Evolutionary conservation across 1,140 invertebrate genomes (phyloP).

Genomic region (Triops cancriformis): DNA sequence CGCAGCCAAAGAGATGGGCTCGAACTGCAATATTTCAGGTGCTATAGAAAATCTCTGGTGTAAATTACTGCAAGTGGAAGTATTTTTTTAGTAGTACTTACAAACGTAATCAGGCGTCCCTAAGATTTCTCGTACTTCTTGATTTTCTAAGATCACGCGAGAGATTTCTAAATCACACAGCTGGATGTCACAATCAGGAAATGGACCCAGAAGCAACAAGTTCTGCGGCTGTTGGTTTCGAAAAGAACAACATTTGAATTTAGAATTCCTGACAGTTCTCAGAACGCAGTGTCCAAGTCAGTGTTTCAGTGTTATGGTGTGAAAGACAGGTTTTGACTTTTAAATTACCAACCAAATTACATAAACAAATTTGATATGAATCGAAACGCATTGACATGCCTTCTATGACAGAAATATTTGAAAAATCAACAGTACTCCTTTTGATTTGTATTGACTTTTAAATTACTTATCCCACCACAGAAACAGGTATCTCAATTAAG

Average conservation of each 20-base stretch:
- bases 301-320: too few relatives aligned
- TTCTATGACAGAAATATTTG: too few relatives aligned
- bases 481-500: too few relatives aligned
- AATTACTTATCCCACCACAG: too few relatives aligned
- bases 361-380: too few relatives aligned
- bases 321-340: too few relatives aligned
- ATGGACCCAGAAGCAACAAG: slow-evolving; percentile 59
- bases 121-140: slow-evolving; percentile 63
- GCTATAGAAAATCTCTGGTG: slow-evolving; percentile 44
- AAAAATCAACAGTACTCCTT: too few relatives aligned
- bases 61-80: not conserved
- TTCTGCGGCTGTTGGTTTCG: slow-evolving; percentile 56
- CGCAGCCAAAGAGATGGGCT: slow-evolving; percentile 56
- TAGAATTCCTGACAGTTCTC: not conserved
- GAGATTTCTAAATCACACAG: slow-evolving; percentile 70
- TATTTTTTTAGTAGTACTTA: slow-evolving; percentile 40
- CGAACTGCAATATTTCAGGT: slow-evolving; percentile 65
- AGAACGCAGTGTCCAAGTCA: too few relatives aligned
- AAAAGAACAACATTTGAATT: slow-evolving; percentile 28
- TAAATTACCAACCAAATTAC: too few relatives aligned
- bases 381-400: too few relatives aligned
- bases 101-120: slow-evolving; percentile 72
- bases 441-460: too few relatives aligned
- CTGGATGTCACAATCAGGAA: slow-evolving; percentile 61
- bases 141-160: slow-evolving; percentile 53